phyloP scores from a whole-genome alignment of 64 coral and sea anemone genomes.

The Pocillopora damicornis region DNA sequence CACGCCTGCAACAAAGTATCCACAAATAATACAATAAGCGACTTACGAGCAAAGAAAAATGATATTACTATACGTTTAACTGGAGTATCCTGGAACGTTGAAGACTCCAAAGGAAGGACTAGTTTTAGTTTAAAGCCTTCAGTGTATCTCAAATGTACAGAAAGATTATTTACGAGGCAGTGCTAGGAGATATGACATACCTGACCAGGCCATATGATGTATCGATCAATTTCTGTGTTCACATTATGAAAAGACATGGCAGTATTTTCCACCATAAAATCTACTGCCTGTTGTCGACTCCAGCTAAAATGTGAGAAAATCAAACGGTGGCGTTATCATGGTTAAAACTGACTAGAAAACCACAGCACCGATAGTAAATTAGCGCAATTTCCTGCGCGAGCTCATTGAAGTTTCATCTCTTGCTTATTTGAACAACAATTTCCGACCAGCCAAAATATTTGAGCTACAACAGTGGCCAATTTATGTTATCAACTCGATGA shows the following conservation, averaged over 20 bases:
- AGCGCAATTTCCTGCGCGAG: background rate
- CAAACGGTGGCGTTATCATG: background rate
- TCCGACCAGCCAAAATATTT: too few species aligned
- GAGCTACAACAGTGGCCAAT: too few species aligned
- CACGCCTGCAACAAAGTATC: constrained; percentile 56
- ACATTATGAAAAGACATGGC: constrained; percentile 58
- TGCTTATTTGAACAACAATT: too few species aligned
- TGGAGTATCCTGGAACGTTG: too few species aligned
- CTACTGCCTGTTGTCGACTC: constrained; percentile 70
- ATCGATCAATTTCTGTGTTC: constrained; percentile 74
- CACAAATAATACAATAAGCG: background rate
- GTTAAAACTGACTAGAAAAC: too few species aligned
- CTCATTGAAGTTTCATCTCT: too few species aligned
- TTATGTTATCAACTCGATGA: too few species aligned
- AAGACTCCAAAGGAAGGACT: too few species aligned
- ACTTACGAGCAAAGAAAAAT: background rate
- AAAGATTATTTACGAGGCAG: background rate
- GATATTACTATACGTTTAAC: too few species aligned
- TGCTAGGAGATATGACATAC: background rate
- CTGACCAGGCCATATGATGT: constrained; percentile 95
- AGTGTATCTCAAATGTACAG: too few species aligned
- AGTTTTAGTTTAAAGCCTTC: too few species aligned
- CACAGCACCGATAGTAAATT: background rate
- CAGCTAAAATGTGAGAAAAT: constrained; percentile 45
- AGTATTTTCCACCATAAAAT: constrained; percentile 74